Conservation (phyloP, 2,797 vertebrate genomes). For the Geotrypetes seraphini region DNA sequence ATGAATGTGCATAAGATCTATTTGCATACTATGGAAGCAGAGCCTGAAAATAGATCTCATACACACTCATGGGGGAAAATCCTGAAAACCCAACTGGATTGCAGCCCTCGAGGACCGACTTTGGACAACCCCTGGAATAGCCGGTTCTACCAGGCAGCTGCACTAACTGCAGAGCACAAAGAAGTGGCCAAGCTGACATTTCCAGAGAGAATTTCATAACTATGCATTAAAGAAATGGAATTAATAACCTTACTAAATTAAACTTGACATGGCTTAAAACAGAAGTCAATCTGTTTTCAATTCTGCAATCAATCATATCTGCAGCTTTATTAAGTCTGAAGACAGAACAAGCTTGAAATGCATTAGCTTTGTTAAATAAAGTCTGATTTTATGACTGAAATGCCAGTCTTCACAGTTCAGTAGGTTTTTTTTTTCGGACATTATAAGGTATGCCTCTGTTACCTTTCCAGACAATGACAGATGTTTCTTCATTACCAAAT, state of each 20-base stretch:
- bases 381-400: conserved; percentile 39
- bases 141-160: no score
- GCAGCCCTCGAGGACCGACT: no score
- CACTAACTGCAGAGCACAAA: no score
- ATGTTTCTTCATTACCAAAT: conserved; percentile 2
- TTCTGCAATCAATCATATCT: conserved; percentile 15
- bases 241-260: conserved; percentile 35
- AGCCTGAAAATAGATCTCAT: no score
- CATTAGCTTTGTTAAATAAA: conserved; percentile 39
- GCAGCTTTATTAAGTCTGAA: conserved; percentile 27
- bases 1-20: no score
- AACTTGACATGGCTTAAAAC: conserved; percentile 24
- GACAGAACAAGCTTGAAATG: conserved; percentile 29
- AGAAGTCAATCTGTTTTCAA: conserved; percentile 22
- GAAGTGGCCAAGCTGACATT: no score
- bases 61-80: no score
- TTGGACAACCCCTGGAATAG: no score
- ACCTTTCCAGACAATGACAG: conserved; percentile 6
- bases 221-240: conserved; percentile 23
- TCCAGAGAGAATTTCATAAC: conserved; percentile 2
- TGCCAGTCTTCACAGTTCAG: conserved; percentile 30
- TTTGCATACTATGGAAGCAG: no score
- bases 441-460: conserved; percentile 11
- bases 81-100: no score
- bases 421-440: conserved; percentile 26